Conservation (phyloP, 2,797 vertebrate genomes). For the Naso thynnoides region DNA sequence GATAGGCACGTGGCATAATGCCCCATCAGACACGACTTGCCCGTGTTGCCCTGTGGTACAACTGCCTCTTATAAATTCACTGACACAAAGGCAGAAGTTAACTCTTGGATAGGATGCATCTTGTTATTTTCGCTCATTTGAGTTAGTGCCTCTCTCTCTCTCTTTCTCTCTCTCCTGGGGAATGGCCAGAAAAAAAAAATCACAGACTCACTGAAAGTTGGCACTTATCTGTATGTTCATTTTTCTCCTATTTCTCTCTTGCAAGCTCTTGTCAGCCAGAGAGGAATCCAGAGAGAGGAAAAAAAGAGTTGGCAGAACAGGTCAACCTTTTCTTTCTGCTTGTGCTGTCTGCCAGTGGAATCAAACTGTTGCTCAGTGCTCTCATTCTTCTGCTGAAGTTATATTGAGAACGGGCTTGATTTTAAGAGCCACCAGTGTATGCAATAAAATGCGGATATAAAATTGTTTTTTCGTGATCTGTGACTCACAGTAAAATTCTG, state of each 20-base stretch:
- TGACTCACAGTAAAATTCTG: conserved; percentile 12
- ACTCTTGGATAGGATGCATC: conserved; percentile 74
- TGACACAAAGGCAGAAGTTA: conserved; percentile 59
- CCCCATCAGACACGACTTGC: conserved; percentile 13
- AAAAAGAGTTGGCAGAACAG: conserved; percentile 55
- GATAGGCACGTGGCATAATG: conserved; percentile 20
- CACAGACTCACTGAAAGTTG: conserved; percentile 68
- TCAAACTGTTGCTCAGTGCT: conserved; percentile 20
- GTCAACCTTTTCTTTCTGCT: conserved; percentile 58
- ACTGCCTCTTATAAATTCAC: conserved; percentile 40
- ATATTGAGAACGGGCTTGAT: not conserved
- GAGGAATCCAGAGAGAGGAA: conserved; percentile 33
- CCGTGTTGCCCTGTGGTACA: conserved; percentile 22
- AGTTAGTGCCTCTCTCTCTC: conserved; percentile 32
- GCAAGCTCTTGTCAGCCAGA: conserved; percentile 55
- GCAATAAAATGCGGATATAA: conserved; percentile 11
- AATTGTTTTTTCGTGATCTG: conserved; percentile 3
- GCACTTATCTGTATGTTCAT: conserved; percentile 22
- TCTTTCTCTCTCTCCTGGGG: conserved; percentile 44
- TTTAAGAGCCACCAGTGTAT: conserved; percentile 11
- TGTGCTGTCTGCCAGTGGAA: conserved; percentile 29
- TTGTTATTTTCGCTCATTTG: conserved; percentile 72
- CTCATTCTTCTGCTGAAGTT: not conserved
- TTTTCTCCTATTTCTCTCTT: conserved; percentile 43
- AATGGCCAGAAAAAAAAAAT: conserved; percentile 65